Percentiles rank a stretch among this genome's conserved stretches.
phyloP scores from a whole-genome alignment of 1,140 invertebrate species.

The Idris sp. region DNA sequence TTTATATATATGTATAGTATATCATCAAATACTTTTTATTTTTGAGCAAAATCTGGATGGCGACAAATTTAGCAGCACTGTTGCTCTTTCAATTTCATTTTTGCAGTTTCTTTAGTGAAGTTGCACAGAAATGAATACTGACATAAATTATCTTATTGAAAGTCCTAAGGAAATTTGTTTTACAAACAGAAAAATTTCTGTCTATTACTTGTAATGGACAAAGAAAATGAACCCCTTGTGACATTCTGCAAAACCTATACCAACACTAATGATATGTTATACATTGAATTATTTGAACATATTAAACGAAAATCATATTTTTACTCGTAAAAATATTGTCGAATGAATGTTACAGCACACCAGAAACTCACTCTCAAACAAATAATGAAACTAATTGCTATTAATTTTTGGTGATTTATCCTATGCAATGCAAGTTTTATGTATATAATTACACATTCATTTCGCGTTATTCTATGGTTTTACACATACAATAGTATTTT shows the following conservation, averaged over 20 bases:
- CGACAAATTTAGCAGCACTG: slow-evolving; percentile 46
- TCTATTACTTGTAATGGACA: neutral
- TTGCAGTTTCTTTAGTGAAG: neutral
- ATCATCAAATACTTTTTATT: slow-evolving; percentile 54
- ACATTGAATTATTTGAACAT: slow-evolving; percentile 42
- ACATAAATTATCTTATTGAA: neutral
- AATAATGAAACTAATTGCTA: slow-evolving; percentile 32
- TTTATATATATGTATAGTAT: slow-evolving; percentile 30
- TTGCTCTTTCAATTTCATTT: slow-evolving; percentile 16
- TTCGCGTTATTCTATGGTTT: slow-evolving; percentile 39
- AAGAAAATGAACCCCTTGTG: neutral
- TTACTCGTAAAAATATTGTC: slow-evolving; percentile 14
- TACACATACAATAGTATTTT: slow-evolving; percentile 47
- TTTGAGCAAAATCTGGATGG: slow-evolving; percentile 60
- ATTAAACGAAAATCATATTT: neutral
- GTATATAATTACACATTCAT: slow-evolving; percentile 54
- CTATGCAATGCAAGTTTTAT: slow-evolving; percentile 41
- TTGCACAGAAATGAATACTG: neutral
- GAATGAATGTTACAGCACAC: slow-evolving; percentile 29
- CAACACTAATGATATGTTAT: slow-evolving; percentile 52
- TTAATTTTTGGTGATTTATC: slow-evolving; percentile 16
- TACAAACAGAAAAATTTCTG: too few species aligned
- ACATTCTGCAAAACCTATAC: slow-evolving; percentile 16
- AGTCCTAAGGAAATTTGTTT: too few species aligned
- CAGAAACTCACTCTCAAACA: slow-evolving; percentile 29